Percentiles rank a stretch among this genome's conserved stretches.
phyloP scores from a whole-genome alignment of 2,888 invertebrate genomes.

The Drosophila demipolita region DNA sequence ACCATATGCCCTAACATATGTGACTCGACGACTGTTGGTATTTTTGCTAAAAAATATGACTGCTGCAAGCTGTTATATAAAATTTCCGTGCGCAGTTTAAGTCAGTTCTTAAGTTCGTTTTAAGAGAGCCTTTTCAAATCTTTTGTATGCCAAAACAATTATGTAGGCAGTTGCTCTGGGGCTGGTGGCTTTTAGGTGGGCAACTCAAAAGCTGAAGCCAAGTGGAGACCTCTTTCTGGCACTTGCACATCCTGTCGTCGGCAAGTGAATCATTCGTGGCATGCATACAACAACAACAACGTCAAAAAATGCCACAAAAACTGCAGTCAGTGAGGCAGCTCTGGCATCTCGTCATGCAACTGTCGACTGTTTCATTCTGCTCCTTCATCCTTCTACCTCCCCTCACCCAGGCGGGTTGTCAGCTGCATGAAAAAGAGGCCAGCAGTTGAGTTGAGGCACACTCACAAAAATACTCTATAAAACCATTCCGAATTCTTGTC shows the following conservation, averaged over 20 bases:
- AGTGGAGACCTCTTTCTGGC: constrained; percentile 73
- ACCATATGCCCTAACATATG: neutral
- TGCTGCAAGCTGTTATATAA: neutral
- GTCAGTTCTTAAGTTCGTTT: constrained; percentile 27
- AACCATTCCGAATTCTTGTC: neutral
- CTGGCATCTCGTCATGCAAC: constrained; percentile 78
- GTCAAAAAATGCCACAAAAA: constrained; percentile 55
- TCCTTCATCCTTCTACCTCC: constrained; percentile 15
- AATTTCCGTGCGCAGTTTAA: constrained; percentile 15
- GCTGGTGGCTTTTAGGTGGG: constrained; percentile 51
- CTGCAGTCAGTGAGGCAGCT: constrained; percentile 67
- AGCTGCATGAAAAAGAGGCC: constrained; percentile 66
- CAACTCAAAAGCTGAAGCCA: constrained; percentile 53
- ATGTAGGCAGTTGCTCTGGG: constrained; percentile 30
- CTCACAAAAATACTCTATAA: constrained; percentile 7
- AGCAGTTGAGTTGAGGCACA: constrained; percentile 66
- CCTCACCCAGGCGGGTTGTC: constrained; percentile 54
- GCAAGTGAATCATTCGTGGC: constrained; percentile 76
- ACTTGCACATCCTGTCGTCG: constrained; percentile 75
- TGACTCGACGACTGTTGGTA: neutral
- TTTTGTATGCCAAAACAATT: constrained; percentile 59
- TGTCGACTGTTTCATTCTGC: constrained; percentile 66
- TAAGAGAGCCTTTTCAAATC: constrained; percentile 31
- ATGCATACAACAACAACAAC: constrained; percentile 43
- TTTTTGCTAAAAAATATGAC: neutral